Percentiles rank a stretch among this genome's conserved stretches.
phyloP scores from a whole-genome alignment of 2,888 invertebrate genomes.

The Meghimatium bilineatum region DNA sequence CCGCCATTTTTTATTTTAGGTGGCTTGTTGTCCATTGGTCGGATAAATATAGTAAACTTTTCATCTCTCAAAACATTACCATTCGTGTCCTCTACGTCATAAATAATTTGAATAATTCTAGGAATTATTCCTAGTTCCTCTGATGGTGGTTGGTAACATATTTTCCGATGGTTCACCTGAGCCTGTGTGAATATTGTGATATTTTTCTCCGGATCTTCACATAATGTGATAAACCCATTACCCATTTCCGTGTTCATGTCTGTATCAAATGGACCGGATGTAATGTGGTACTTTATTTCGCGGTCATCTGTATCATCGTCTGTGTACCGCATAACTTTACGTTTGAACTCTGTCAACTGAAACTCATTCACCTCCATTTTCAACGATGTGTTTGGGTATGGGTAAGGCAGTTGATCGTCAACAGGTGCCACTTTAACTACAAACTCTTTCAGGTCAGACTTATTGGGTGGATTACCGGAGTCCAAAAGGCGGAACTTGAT shows the following conservation, averaged over 20 bases:
- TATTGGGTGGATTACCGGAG: slow-evolving; percentile 73
- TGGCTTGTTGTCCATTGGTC: slow-evolving; percentile 75
- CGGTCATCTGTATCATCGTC: slow-evolving; percentile 62
- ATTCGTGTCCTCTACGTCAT: slow-evolving; percentile 72
- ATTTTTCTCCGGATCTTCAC: slow-evolving; percentile 65
- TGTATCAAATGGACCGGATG: slow-evolving; percentile 69
- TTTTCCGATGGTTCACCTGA: slow-evolving; percentile 75
- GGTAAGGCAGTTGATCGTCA: slow-evolving; percentile 74
- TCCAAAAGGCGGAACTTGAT: slow-evolving; percentile 71
- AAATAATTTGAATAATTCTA: slow-evolving; percentile 74
- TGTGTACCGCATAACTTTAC: slow-evolving; percentile 67
- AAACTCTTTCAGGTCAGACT: slow-evolving; percentile 69
- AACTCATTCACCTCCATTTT: slow-evolving; percentile 73
- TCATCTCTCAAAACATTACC: slow-evolving; percentile 73
- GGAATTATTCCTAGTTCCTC: slow-evolving; percentile 73
- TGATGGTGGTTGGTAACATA: slow-evolving; percentile 74
- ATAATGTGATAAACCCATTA: slow-evolving; percentile 71
- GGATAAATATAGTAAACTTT: slow-evolving; percentile 71
- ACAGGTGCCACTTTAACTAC: slow-evolving; percentile 73
- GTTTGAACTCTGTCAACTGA: slow-evolving; percentile 69
- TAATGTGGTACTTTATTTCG: slow-evolving; percentile 66
- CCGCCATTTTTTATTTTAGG: slow-evolving; percentile 73
- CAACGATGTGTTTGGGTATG: slow-evolving; percentile 68
- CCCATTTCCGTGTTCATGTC: slow-evolving; percentile 67
- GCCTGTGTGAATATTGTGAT: slow-evolving; percentile 73